Percentiles rank a stretch among this genome's conserved stretches.
phyloP scores from a whole-genome alignment of 2,113 vertebrate genomes.

The Alexandromys fortis region DNA sequence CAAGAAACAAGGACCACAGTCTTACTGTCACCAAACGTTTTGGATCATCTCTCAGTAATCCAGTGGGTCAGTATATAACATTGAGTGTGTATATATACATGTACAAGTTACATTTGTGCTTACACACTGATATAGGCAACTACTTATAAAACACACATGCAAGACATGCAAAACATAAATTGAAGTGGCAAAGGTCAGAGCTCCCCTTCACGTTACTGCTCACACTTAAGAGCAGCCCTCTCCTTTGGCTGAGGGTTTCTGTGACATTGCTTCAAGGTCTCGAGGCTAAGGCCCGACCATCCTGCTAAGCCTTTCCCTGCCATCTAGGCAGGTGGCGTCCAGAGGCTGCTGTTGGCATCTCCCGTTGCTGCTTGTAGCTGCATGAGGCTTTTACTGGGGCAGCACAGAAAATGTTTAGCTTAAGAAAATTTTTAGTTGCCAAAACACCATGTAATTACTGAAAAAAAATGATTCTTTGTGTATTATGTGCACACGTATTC shows the following conservation, averaged over 20 bases:
- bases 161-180: neutral
- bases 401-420: neutral
- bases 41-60: neutral
- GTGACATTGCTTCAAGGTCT: neutral
- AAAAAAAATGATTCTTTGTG: neutral
- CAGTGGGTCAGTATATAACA: too few species aligned
- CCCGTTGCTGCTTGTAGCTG: neutral
- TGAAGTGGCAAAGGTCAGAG: neutral
- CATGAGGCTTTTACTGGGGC: neutral
- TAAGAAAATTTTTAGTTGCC: neutral
- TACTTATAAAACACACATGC: neutral
- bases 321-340: neutral
- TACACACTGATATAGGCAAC: too few species aligned
- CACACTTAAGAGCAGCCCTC: neutral
- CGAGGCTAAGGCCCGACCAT: rapidly evolving
- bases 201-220: neutral
- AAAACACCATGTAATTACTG: neutral
- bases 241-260: neutral
- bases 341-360: neutral
- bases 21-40: neutral
- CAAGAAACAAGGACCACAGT: neutral
- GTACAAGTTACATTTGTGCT: neutral
- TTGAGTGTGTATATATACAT: neutral
- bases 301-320: neutral
- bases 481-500: neutral